Percentiles rank a stretch among this genome's conserved stretches.
phyloP scores from a whole-genome alignment of 2,113 vertebrate genomes.

The Xerus inauris region DNA sequence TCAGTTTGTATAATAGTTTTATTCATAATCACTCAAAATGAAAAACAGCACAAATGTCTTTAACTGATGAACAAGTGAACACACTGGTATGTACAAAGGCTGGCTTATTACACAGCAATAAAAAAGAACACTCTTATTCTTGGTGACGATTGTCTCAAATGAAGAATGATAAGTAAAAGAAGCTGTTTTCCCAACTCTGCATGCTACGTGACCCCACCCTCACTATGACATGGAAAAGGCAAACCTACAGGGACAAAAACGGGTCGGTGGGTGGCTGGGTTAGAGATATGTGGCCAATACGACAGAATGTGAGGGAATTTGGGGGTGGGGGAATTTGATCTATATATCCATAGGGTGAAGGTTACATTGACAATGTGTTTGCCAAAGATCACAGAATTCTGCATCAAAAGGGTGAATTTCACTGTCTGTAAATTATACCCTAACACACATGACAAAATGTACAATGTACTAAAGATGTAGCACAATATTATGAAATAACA shows the following conservation, averaged over 20 bases:
- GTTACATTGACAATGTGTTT: background rate
- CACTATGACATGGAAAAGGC: background rate
- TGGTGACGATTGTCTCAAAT: background rate
- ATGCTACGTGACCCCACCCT: background rate
- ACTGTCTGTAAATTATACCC: background rate
- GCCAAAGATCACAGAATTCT: background rate
- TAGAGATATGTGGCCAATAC: background rate
- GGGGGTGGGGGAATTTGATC: background rate
- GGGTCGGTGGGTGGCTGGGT: background rate
- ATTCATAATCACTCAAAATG: background rate
- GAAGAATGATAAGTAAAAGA: background rate
- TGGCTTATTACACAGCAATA: background rate
- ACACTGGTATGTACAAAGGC: background rate
- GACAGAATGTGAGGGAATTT: background rate
- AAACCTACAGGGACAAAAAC: background rate
- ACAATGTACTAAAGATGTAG: background rate
- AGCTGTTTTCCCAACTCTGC: background rate
- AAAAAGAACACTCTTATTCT: background rate
- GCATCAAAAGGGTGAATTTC: background rate
- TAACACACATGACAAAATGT: background rate
- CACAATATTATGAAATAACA: too few species aligned
- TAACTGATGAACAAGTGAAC: background rate
- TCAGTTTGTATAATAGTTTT: background rate
- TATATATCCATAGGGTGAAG: background rate
- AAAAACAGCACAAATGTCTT: background rate